phyloP scores from a whole-genome alignment of 2,888 invertebrate species.

The Platycheirus rosarum region DNA sequence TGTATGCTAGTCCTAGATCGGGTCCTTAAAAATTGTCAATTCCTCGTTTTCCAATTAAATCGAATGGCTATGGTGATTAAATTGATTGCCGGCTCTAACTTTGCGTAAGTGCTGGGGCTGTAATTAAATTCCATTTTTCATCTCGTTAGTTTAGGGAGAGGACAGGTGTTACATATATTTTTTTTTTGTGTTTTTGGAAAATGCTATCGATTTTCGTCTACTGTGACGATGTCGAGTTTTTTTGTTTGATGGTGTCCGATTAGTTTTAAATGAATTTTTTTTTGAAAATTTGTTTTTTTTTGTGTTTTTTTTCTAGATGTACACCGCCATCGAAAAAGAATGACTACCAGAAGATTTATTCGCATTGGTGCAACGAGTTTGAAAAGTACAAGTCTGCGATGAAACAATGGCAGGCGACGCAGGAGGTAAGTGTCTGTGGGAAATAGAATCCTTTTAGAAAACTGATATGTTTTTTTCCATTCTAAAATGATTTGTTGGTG shows the following conservation, averaged over 20 bases:
- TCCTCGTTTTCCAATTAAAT: conserved; percentile 69
- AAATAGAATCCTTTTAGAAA: neutral
- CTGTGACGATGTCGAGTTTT: conserved; percentile 10
- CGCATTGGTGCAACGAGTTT: conserved; percentile 99
- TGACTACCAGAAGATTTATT: conserved; percentile 97
- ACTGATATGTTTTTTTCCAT: neutral
- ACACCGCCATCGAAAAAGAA: conserved; percentile 94
- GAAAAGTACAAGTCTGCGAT: conserved; percentile 98
- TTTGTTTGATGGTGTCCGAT: conserved; percentile 1
- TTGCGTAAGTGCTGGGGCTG: conserved; percentile 52
- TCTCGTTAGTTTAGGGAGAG: conserved; percentile 28
- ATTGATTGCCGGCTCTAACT: conserved; percentile 61
- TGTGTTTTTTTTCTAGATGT: conserved; percentile 84
- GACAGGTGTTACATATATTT: conserved; percentile 7
- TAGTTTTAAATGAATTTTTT: conserved; percentile 10
- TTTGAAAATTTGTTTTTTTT: conserved; percentile 37
- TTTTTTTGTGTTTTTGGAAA: neutral
- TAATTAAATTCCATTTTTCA: conserved; percentile 63
- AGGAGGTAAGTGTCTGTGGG: conserved; percentile 92
- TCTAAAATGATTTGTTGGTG: neutral
- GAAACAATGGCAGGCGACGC: conserved; percentile 97
- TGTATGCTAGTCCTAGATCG: conserved; percentile 40
- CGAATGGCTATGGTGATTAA: conserved; percentile 67
- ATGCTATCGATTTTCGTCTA: conserved; percentile 10
- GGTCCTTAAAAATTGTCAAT: conserved; percentile 58